These are phyloP conservation scores for Phataginus tricuspis DNA, from an alignment of 2,797 vertebrate species.

Conservation along the genomic window DNA sequence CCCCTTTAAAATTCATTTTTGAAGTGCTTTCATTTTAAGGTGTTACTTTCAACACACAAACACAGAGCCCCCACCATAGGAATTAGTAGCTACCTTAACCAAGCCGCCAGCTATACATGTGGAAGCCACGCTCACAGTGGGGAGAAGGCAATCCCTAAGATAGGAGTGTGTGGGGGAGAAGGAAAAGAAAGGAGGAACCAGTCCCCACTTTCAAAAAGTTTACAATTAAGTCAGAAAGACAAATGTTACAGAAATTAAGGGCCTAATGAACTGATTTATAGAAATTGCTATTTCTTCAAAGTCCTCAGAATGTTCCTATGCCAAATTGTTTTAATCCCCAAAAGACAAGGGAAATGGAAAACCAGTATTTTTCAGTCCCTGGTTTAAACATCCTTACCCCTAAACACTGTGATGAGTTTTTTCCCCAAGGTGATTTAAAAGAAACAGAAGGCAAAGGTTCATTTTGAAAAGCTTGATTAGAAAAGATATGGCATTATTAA, in stretches of 20 bases:
- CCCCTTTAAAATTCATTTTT: not conserved
- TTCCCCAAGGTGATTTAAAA: not conserved
- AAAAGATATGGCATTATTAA: not conserved
- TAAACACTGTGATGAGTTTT: not conserved
- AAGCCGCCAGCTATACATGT: accelerated
- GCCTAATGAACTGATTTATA: conserved; percentile 45
- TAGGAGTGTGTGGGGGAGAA: not conserved
- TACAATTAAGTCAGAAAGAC: conserved; percentile 17
- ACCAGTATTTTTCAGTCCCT: not conserved
- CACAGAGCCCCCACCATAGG: not conserved
- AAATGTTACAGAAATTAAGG: conserved; percentile 47
- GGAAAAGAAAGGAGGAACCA: not conserved
- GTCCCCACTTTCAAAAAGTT: not conserved
- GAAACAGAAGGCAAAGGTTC: conserved; percentile 23
- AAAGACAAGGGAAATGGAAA: conserved; percentile 51
- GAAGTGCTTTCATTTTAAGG: conserved; percentile 13
- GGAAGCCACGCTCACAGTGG: not conserved
- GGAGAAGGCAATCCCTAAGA: not conserved
- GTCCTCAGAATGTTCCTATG: conserved; percentile 8
- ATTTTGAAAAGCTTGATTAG: not conserved
- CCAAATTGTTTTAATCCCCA: conserved; percentile 34
- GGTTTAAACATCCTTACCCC: not conserved
- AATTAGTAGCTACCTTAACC: not conserved
- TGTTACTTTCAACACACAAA: not conserved
- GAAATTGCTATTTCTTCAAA: conserved; percentile 48